A percentile compares a stretch with the other conserved stretches of the same genome.
Evolutionary conservation across 2,888 invertebrate genomes (phyloP).

Genomic region (Ornithoptera priamus): DNA sequence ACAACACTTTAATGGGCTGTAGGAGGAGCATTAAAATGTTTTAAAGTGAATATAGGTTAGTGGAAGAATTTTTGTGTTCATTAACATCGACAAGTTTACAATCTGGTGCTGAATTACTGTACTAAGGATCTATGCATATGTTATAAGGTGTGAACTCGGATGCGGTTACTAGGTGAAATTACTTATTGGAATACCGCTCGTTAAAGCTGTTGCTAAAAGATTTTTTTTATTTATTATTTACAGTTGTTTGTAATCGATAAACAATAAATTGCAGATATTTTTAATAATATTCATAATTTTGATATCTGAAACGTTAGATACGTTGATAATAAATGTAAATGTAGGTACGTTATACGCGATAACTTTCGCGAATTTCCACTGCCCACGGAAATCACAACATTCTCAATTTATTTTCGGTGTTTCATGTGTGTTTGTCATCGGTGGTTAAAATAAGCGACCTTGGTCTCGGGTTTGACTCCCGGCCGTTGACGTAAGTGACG

Average conservation of each 20-base stretch:
- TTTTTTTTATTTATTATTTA: no score
- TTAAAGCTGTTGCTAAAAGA: no score
- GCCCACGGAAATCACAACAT: constrained; percentile 18
- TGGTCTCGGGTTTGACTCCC: constrained; percentile 32
- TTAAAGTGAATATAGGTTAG: not conserved
- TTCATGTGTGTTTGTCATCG: constrained; percentile 22
- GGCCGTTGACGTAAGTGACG: constrained; percentile 30
- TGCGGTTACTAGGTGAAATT: not conserved
- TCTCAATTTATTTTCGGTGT: constrained; percentile 22
- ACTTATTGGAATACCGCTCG: not conserved
- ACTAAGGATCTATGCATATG: not conserved
- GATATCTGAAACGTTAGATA: not conserved
- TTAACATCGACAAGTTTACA: not conserved
- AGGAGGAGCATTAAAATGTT: not conserved
- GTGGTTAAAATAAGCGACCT: constrained; percentile 30
- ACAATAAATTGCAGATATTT: no score
- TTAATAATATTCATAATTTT: no score
- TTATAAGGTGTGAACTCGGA: not conserved
- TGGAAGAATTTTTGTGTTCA: not conserved
- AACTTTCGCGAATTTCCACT: not conserved
- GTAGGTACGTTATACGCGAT: not conserved
- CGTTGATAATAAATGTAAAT: not conserved
- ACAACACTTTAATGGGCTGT: not conserved
- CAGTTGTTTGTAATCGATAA: no score
- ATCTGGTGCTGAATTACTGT: not conserved